Evolutionary conservation across 2,113 vertebrate species (phyloP), one percentile per base, ranked within the genome.

Genomic region (Gymnocephalus cernua): DNA sequence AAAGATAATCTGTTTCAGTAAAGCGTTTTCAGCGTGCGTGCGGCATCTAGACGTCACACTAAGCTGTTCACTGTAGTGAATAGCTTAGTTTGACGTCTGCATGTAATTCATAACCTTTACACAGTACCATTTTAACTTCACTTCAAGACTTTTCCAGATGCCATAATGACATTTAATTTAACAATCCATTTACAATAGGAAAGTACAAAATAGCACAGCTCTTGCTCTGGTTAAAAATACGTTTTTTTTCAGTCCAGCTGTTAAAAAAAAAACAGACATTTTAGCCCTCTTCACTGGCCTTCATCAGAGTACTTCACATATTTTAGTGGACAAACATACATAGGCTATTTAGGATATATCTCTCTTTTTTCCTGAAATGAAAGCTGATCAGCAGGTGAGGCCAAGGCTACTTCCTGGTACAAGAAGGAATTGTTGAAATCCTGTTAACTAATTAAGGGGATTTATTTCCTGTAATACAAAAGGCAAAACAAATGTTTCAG

Each of bases 1-100:
- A 69, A 77, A 83, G 27, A 45, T 54, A 86, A 87, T 83, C 44
- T 51, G 38, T 86, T 74, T 83, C 63, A 15, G 54, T 66, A 3
- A 69, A 61, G 41, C 50, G 64, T 68, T 83, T 71, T 82, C 74
- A 54, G 27, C 29, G 15, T n/a, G 66, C 35, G 50, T 66, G 48
- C 75, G 56, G 9, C 62, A 44, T 23, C 6, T 9, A 25, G 21
- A 63, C 21, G 3, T 41, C 62, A 14, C 12, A 14, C 2, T 13
- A 62, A 2, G 32, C 4, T 38, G 12, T 23, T 44, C 21, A 44
- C 21, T n/a, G 25, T 14, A 23, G 51, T 56, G 25, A 47, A 50
- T 11, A 12, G 29, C 0, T 12, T 44, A 8, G 11, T 45, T 63
- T 15, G 25, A 7, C 1, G 4, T 61, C 61, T 51, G 15, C 0